Evolutionary conservation across 2,113 vertebrate genomes (phyloP), one percentile per base, ranked within the genome.

Genomic region (Andinoacara biseriatus): DNA sequence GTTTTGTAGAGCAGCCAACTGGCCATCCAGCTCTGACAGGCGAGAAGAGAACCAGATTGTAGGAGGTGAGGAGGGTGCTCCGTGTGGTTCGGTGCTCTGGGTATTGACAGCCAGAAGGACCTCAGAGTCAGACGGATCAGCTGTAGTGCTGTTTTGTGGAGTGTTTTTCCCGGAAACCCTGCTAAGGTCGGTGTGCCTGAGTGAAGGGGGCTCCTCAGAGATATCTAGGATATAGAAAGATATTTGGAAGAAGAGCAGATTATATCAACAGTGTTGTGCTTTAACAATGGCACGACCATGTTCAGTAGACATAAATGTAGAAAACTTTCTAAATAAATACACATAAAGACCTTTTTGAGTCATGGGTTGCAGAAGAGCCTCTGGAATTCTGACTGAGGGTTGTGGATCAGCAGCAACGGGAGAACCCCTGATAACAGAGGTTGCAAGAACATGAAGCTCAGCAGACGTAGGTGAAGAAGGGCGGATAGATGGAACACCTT

Each of bases 11-110:
- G 93, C 91, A 13, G 90, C 89, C 29, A 99, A 85, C 84, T 97
- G 96, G 33, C 87, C 74, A 46, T 97, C 96, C 86, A 98, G 96
- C 86, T 97, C 91, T 5, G 93, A 94, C 22, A 98, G 94, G 60
- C 93, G 95, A 59, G 93, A 89, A 1, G 94, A 93, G 86, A 96
- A 94, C 83, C 92, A 94, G 52, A 46, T 84, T 38, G 82, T 10
- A 5, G 90, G 74, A 18, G 59, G 18, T 59, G 77, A 49, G 11
- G 88, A 56, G 2, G 61, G 76, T 26, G 29, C 46, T 43, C 92
- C 65, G 72, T 18, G 26, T 29, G 80, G 81, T 22, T 75, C 74
- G 49, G 78, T 3, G 0, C 57, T 52, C 76, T 74, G 87, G 6
- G 2, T 76, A 38, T 80, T 90, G 72, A 86, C 78, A 77, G 81